Percentiles rank a stretch among this genome's conserved stretches.
These are phyloP conservation scores for Sinelater perroti DNA, from an alignment of 2,888 invertebrate species.

Conservation along the genomic window DNA sequence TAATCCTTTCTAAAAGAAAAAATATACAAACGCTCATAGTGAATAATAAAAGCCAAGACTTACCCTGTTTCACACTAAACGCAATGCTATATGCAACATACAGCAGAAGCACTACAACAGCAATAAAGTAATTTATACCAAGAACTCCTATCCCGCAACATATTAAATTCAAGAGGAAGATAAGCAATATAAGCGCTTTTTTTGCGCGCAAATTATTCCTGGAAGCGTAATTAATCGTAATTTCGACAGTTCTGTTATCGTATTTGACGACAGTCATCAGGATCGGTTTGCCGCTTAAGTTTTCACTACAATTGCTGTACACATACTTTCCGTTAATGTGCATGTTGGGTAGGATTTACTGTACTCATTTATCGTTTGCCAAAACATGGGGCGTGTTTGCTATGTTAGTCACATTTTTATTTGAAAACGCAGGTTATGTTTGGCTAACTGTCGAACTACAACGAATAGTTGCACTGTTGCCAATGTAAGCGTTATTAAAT, in stretches of 20 bases:
- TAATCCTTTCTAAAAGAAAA: constrained; percentile 51
- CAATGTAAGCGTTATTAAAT: too few species aligned
- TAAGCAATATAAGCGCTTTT: constrained; percentile 35
- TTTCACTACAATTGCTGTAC: constrained; percentile 33
- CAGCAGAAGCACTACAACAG: constrained; percentile 36
- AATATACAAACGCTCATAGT: background rate
- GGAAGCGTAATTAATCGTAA: constrained; percentile 39
- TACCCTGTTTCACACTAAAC: constrained; percentile 51
- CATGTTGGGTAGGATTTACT: too few species aligned
- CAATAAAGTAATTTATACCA: constrained; percentile 27
- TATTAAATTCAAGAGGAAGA: constrained; percentile 37
- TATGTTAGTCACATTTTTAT: too few species aligned
- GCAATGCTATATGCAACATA: constrained; percentile 43
- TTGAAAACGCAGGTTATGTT: too few species aligned
- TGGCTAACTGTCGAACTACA: too few species aligned
- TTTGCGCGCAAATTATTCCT: constrained; percentile 35
- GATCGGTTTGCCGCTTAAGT: constrained; percentile 40
- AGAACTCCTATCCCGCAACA: constrained; percentile 29
- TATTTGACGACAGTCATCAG: constrained; percentile 33
- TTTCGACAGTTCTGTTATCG: constrained; percentile 39
- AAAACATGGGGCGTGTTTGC: too few species aligned
- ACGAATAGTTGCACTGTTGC: too few species aligned
- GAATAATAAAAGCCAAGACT: constrained; percentile 21
- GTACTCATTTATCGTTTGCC: too few species aligned
- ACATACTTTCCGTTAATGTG: background rate